Evolutionary conservation across 2,797 vertebrate species (phyloP).

Genomic region (Pelodytes ibericus): DNA sequence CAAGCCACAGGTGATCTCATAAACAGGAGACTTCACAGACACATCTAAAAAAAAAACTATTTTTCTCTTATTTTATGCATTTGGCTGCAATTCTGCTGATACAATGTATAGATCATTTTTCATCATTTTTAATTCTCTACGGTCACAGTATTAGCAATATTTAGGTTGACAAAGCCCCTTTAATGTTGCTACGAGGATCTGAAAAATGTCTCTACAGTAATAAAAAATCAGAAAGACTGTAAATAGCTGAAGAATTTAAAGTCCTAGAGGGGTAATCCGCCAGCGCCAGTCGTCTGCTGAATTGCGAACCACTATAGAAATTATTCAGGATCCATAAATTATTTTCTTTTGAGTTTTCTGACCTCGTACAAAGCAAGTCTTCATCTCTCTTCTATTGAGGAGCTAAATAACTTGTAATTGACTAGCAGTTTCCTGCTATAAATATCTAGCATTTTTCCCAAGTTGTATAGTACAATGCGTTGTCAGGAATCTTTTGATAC

Average conservation of each 20-base stretch:
- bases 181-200: no score
- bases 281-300: conserved; percentile 62
- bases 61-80: no score
- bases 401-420: conserved; percentile 75
- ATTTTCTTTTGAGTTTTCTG: conserved; percentile 73
- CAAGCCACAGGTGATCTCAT: no score
- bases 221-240: conserved; percentile 7
- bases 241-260: conserved; percentile 24
- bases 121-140: no score
- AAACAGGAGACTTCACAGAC: no score
- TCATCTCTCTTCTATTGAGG: conserved; percentile 66
- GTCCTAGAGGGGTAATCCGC: conserved; percentile 50
- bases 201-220: not conserved
- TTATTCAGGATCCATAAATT: conserved; percentile 70
- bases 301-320: conserved; percentile 68
- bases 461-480: conserved; percentile 39
- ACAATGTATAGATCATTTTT: no score
- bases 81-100: no score
- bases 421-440: conserved; percentile 76
- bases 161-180: no score
- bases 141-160: no score
- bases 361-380: conserved; percentile 69
- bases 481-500: not conserved
- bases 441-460: conserved; percentile 68
- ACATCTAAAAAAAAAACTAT: no score